These are phyloP conservation scores for Phthorimaea operculella DNA, from an alignment of 1,140 invertebrate species.

Conservation along the genomic window DNA sequence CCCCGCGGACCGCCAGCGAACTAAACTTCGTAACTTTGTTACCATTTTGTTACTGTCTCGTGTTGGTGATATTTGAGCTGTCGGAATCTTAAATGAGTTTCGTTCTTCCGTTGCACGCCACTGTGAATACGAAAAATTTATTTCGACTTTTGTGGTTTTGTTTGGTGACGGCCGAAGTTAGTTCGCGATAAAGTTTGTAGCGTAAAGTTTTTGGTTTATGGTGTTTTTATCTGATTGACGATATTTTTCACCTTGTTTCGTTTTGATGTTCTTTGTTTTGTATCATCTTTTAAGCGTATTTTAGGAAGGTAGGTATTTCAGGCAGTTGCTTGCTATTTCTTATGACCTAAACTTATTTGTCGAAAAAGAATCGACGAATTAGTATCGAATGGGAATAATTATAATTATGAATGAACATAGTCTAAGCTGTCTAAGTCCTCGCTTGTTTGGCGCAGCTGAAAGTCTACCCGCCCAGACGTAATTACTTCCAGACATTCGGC, in stretches of 20 bases:
- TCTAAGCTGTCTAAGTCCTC: not conserved
- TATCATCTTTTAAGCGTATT: too few relatives aligned
- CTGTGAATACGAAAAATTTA: not conserved
- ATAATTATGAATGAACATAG: not conserved
- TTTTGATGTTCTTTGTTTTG: too few relatives aligned
- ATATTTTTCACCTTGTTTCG: not conserved
- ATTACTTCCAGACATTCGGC: not conserved
- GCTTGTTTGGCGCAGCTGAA: not conserved
- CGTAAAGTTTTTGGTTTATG: not conserved
- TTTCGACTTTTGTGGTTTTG: too few relatives aligned
- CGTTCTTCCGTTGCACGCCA: not conserved
- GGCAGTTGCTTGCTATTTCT: too few relatives aligned
- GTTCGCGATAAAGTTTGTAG: too few relatives aligned
- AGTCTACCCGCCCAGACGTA: too few relatives aligned
- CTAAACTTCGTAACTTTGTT: constrained; percentile 28
- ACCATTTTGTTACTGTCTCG: not conserved
- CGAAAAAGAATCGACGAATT: too few relatives aligned
- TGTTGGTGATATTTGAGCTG: constrained; percentile 12
- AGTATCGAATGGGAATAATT: too few relatives aligned
- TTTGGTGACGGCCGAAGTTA: too few relatives aligned
- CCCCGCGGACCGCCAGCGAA: constrained; percentile 10
- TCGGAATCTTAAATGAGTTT: constrained; percentile 9
- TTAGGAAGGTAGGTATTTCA: too few relatives aligned
- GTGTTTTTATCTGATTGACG: not conserved
- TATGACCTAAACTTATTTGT: too few relatives aligned